Base-by-base conservation (phyloP, 2,888 invertebrate species). In the Noctua comes region DNA sequence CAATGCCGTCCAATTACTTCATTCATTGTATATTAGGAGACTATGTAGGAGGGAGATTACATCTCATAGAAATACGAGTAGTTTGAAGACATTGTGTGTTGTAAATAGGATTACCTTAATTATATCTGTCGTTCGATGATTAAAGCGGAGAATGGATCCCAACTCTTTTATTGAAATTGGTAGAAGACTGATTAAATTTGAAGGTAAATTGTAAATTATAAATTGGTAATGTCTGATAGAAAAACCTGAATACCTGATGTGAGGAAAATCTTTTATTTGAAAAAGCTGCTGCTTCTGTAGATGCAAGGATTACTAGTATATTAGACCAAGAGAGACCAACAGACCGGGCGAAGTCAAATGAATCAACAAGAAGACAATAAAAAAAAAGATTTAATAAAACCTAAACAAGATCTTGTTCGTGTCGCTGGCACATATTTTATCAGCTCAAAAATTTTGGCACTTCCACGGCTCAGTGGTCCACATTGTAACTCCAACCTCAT, bases 1-100 rank as follows among this genome's bases (percentile, higher is more conserved):
- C 86, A 88, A 88, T 88, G 54, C 76, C 76, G 73, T 80, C 81
- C 82, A 84, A 88, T 88, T 88, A 88, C 80, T 80, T 62, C 74
- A 80, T 80, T 88, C 75, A 78, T 80, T 75, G 71, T 77, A 79
- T 79, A 79, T 81, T 83, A 84, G 68, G 71, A 73, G 57, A 59
- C 71, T 68, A 65, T 68, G 69, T 73, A 69, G 27, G 72, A 76
- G 18, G 71, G 73, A 85, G 82, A 82, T 85, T 85, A 88, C 73
- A 79, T 77, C 81, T 76, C 62, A 79, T 76, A 71, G 82, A 77
- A 80, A 81, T 73, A 78, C 64, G 66, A 80, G 78, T 88, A 88
- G 86, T 88, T 84, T 66, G 69, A 76, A 71, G 71, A 78, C 69
- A 74, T 80, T 79, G 74, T 75, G 36, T 73, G 36, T 73, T 73